Percentiles rank a stretch among this genome's conserved stretches.
Evolutionary conservation across 2,113 vertebrate genomes (phyloP).

Genomic region (Malurus elegans): DNA sequence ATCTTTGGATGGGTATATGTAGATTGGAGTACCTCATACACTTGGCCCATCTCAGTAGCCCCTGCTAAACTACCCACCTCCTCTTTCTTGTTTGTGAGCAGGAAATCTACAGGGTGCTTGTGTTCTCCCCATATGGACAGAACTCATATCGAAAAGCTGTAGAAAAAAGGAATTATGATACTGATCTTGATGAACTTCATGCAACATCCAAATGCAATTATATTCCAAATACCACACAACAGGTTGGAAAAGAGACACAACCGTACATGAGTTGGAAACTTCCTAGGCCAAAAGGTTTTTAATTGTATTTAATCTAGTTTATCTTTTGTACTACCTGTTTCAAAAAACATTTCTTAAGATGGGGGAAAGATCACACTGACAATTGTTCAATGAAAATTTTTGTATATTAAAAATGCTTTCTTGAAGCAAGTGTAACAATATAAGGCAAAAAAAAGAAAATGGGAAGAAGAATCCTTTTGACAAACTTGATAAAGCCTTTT

Average conservation of each 20-base stretch:
- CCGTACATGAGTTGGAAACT: accelerated
- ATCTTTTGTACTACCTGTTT: neutral
- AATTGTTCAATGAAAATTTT: neutral
- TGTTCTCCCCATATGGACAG: neutral
- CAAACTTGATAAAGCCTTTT: accelerated
- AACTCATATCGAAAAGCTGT: neutral
- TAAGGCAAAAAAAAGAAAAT: neutral
- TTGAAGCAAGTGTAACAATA: neutral
- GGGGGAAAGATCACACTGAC: accelerated
- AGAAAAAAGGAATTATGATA: neutral
- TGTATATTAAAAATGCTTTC: neutral
- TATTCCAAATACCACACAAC: neutral
- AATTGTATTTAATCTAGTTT: neutral
- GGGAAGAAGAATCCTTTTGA: neutral
- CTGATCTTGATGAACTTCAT: neutral
- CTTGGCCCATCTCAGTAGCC: accelerated
- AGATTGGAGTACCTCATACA: neutral
- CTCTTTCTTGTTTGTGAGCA: neutral
- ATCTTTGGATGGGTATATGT: neutral
- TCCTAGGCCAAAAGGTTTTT: neutral
- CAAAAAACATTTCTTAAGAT: neutral
- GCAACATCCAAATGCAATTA: neutral
- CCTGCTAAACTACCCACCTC: neutral
- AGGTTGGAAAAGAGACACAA: neutral
- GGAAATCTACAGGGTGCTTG: neutral